Percentiles rank a stretch among this genome's conserved stretches.
These are phyloP conservation scores for Argyresthia albistria DNA, from an alignment of 2,888 invertebrate genomes.

Conservation along the genomic window DNA sequence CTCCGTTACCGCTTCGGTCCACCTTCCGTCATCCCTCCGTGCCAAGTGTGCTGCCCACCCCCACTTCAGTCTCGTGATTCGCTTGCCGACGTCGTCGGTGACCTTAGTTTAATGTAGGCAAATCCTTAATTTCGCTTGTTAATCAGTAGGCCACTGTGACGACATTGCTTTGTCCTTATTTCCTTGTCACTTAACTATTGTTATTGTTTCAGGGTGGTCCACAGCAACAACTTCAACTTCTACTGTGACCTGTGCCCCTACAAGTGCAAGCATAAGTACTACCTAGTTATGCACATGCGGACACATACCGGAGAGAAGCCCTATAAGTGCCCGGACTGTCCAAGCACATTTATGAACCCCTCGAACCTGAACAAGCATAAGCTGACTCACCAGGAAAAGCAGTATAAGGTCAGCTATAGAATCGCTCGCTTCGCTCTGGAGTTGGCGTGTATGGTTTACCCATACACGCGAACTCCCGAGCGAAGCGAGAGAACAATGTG, in stretches of 20 bases:
- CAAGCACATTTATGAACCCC: constrained; percentile 74
- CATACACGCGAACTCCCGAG: no score
- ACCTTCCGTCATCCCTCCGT: no score
- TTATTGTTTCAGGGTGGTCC: constrained; percentile 40
- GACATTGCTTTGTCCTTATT: neutral
- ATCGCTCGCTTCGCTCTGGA: no score
- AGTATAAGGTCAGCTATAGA: constrained; percentile 39
- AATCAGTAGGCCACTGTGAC: no score
- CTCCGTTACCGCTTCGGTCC: no score
- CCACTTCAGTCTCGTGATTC: no score
- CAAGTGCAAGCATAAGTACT: constrained; percentile 64
- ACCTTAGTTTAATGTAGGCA: no score
- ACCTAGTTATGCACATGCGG: constrained; percentile 71
- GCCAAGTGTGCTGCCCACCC: no score
- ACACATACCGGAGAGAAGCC: constrained; percentile 65
- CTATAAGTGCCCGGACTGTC: constrained; percentile 61
- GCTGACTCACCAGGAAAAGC: constrained; percentile 69
- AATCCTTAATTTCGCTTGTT: no score
- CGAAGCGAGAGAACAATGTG: no score
- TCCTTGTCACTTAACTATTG: neutral
- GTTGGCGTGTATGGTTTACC: no score
- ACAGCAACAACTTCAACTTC: constrained; percentile 63
- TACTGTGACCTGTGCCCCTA: constrained; percentile 65
- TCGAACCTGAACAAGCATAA: constrained; percentile 78
- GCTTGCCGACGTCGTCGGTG: no score